These are phyloP conservation scores for Herpetotheres cachinnans DNA, from an alignment of 2,113 vertebrate genomes.

Conservation along the genomic window DNA sequence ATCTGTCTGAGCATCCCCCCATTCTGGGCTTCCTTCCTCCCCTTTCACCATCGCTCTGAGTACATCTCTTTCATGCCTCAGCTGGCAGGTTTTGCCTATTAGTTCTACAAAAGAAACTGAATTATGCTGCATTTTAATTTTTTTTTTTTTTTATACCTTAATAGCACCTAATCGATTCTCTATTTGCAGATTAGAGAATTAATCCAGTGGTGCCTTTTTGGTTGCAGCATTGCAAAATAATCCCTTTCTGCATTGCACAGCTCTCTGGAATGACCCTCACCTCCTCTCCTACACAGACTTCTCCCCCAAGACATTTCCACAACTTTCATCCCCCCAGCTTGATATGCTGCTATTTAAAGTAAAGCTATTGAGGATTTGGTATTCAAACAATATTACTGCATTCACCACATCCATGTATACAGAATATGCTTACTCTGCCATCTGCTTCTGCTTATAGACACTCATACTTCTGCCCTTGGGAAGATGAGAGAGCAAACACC, in stretches of 20 bases:
- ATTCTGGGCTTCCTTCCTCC: neutral
- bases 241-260: neutral
- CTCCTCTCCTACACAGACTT: neutral
- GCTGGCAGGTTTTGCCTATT: neutral
- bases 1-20: accelerated
- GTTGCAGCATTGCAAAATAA: neutral
- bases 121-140: neutral
- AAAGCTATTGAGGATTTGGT: neutral
- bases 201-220: neutral
- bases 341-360: neutral
- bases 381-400: slow-evolving; percentile 1
- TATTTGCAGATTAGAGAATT: neutral
- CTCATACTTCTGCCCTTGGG: slow-evolving; percentile 12
- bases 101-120: neutral
- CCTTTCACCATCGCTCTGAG: neutral
- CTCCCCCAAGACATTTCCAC: neutral
- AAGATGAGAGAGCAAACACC: slow-evolving; percentile 23
- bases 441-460: neutral
- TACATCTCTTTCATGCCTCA: accelerated
- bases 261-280: neutral
- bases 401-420: neutral
- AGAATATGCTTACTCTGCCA: slow-evolving; percentile 15
- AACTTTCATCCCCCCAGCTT: neutral
- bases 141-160: neutral
- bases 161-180: neutral